Evolutionary conservation across 2,797 vertebrate species (phyloP), one percentile per base, ranked within the genome.

Genomic region (Oryzias dopingdopingensis): DNA sequence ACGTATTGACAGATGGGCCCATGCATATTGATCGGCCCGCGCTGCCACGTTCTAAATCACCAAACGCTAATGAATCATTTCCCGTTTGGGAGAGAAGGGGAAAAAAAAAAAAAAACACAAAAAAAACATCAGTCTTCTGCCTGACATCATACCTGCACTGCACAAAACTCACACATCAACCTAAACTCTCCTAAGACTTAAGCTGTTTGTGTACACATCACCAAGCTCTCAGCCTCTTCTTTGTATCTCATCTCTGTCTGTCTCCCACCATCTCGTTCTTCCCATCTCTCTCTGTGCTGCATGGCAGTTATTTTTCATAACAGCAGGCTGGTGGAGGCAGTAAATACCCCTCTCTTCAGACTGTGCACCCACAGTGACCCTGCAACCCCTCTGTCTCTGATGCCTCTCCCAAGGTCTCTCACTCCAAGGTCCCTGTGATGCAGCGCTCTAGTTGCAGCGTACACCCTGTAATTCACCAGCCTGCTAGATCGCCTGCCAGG

Each of bases 401-500:
- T 77, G 90, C 75, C 75, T 83, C 83, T 83, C 84, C 84, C 86
- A 82, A 89, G 88, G 81, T 92, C 79, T 86, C 83, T 81, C 67
- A 77, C 88, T 91, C 83, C 89, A 91, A 84, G 89, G 90, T 87
- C 89, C 79, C 79, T 58, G 72, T 86, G 84, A 87, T 88, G 84
- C 85, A 80, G 86, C 80, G 49, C 77, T 82, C 70, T 46, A 68
- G 83, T 72, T 84, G 81, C 67, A 59, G 77, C 77, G 63, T 72
- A 70, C 70, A 81, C 83, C 87, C 88, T 91, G 89, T 93, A 93
- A 92, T 88, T 87, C 89, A 93, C 74, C 92, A 86, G 91, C 91
- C 92, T 93, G 92, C 95, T 95, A 95, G 94, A 97, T 96, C 94
- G 94, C 94, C 95, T 97, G 96, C 95, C 95, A 97, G 91, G 91